Base-by-base conservation (phyloP, 2,113 vertebrate species). In the Eclectus roratus region DNA sequence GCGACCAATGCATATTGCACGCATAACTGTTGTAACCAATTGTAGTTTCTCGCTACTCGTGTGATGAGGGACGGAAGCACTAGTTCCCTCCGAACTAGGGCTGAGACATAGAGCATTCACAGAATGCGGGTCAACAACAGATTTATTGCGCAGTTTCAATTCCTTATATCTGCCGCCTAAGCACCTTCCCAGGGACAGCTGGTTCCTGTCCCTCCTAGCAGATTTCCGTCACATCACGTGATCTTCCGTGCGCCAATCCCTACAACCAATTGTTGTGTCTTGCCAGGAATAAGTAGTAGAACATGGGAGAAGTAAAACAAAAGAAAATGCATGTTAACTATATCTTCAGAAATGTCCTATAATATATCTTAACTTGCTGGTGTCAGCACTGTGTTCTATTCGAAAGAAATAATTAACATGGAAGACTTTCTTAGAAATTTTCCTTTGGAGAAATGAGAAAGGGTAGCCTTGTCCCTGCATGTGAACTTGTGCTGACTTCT, bases 1-100 rank as follows among this genome's bases (percentile, higher is more conserved):
- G 27, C 0, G 0, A 16, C 3, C 0, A 1, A 20, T 10, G 2
- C 15, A 3, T 76, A 19, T 55, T 93, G 37, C 41, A 35, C 6
- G 4, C 6, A 13, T 10, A 70, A 53, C 39, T 53, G 8, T 64
- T 80, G n/a, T n/a, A 77, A 53, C 8, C 11, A 56, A 37, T 23
- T 80, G 47, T n/a, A n/a, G n/a, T n/a, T n/a, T n/a, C n/a, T n/a
- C n/a, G n/a, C n/a, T n/a, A n/a, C n/a, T n/a, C n/a, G n/a, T n/a
- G n/a, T n/a, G n/a, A n/a, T n/a, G n/a, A n/a, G n/a, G n/a, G n/a
- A n/a, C n/a, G n/a, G n/a, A n/a, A n/a, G n/a, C n/a, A n/a, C n/a
- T n/a, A n/a, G n/a, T n/a, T n/a, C n/a, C n/a, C n/a, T n/a, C n/a
- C n/a, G n/a, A n/a, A n/a, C n/a, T n/a, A n/a, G n/a, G n/a, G n/a